These are phyloP conservation scores for Sciurus vulgaris DNA, from an alignment of 2,797 vertebrate genomes.

Conservation along the genomic window DNA sequence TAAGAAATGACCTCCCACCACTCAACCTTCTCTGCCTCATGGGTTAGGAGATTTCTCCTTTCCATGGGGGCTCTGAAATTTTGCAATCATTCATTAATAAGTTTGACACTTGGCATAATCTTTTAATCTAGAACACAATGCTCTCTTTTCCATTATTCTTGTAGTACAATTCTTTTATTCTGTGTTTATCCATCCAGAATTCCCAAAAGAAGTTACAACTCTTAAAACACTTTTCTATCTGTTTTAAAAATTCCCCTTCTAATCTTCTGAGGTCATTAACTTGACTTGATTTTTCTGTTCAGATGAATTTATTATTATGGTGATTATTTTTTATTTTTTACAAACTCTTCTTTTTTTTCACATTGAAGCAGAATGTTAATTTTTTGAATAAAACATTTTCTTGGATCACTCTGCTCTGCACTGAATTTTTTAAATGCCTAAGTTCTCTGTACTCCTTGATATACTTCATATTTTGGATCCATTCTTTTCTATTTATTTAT, in stretches of 20 bases:
- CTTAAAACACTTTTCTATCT: background rate
- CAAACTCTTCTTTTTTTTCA: background rate
- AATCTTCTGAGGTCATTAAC: background rate
- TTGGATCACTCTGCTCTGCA: background rate
- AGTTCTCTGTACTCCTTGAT: slow-evolving; percentile 7
- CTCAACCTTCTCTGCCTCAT: background rate
- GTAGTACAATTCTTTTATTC: background rate
- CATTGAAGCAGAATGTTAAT: background rate
- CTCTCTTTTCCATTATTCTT: background rate
- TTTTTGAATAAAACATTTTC: background rate
- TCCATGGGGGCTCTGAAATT: background rate
- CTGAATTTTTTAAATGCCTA: background rate
- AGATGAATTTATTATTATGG: slow-evolving; percentile 14
- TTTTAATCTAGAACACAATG: background rate
- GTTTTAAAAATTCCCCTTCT: background rate
- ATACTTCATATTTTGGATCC: background rate
- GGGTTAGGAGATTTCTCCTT: background rate
- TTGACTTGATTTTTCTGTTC: slow-evolving; percentile 24
- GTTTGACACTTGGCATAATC: background rate
- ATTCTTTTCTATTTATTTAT: background rate
- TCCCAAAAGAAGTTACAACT: background rate
- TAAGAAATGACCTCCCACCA: background rate
- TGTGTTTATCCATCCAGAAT: slow-evolving; percentile 9
- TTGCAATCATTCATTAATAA: background rate
- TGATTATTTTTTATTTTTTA: background rate